These are phyloP conservation scores for Rhineura floridana DNA, from an alignment of 2,113 vertebrate species.

Conservation along the genomic window DNA sequence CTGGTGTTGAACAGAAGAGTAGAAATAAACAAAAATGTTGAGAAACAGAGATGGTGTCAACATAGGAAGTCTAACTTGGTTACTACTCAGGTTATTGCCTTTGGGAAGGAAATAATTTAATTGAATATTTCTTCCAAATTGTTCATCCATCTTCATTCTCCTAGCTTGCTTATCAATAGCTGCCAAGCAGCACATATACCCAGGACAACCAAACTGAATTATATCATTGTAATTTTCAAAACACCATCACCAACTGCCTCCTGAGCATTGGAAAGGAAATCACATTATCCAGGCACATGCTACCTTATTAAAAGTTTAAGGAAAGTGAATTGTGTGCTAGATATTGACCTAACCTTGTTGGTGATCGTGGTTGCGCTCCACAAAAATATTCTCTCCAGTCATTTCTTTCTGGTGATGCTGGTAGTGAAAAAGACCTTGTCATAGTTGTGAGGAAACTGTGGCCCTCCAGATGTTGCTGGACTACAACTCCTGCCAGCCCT, in stretches of 20 bases:
- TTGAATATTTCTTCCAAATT: conserved; percentile 57
- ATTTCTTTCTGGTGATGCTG: not conserved
- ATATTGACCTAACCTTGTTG: conserved; percentile 54
- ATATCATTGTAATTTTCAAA: conserved; percentile 63
- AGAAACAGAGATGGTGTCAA: conserved; percentile 56
- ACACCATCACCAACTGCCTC: conserved; percentile 56
- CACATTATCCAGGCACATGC: conserved; percentile 68
- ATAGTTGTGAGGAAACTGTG: too few relatives aligned
- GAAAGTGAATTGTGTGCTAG: conserved; percentile 55
- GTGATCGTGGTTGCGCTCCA: conserved; percentile 28
- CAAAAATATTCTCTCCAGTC: conserved; percentile 1
- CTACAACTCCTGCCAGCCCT: too few relatives aligned
- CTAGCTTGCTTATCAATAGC: conserved; percentile 65
- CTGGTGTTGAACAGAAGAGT: conserved; percentile 59
- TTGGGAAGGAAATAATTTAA: conserved; percentile 64
- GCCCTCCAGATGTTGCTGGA: too few relatives aligned
- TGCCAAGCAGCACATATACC: conserved; percentile 57
- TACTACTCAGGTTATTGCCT: conserved; percentile 63
- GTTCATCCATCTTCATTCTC: conserved; percentile 64
- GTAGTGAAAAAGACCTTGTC: not conserved
- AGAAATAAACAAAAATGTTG: conserved; percentile 48
- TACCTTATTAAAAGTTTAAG: conserved; percentile 72
- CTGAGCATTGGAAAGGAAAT: conserved; percentile 61
- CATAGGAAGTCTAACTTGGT: conserved; percentile 52
- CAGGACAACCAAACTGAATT: conserved; percentile 67